Evolutionary conservation across 1,140 invertebrate species (phyloP), one percentile per base, ranked within the genome.

Genomic region (Zeugodacus cucurbitae): DNA sequence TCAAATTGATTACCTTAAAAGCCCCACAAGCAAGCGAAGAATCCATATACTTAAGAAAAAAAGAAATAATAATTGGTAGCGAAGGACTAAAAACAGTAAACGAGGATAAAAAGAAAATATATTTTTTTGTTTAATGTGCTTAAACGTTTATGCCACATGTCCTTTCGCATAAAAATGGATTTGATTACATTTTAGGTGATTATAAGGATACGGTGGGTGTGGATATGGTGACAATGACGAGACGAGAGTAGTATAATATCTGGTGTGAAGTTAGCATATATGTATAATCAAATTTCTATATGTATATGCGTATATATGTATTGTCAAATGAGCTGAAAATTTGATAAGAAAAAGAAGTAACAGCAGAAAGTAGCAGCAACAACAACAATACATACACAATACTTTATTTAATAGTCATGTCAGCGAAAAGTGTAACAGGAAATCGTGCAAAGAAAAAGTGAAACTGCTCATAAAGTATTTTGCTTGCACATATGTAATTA

Each of bases 251-350:
- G 3, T 0, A 32, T n/a, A 5, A 11, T 14, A 11, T 29, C 3
- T 10, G 10, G 29, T 8, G 59, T 3, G 59, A 54, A 22, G n/a
- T 64, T 64, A 29, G 26, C 62, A 64, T 6, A 22, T 41, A 67
- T 32, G 62, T 32, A 44, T 20, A 41, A 37, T 6, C 14, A 74
- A 37, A 8, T 29, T 7, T 44, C 1, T 29, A 6, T 37, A n/a
- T 78, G 26, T 44, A 41, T 41, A 3, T 26, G 58, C 14, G 70
- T 78, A 20, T 78, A 20, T 11, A 5, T 41, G 14, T 14, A 29
- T 48, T 82, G 74, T 82, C 74, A 82, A 82, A 82, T 82, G 74
- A 82, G 74, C 41, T 82, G 74, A 82, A 82, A 82, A 54, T 82
- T 48, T 82, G 74, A 82, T 82, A 82, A 82, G 74, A 82, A 82